Conservation (phyloP, 2,888 invertebrate genomes). For the Fabriciana adippe region DNA sequence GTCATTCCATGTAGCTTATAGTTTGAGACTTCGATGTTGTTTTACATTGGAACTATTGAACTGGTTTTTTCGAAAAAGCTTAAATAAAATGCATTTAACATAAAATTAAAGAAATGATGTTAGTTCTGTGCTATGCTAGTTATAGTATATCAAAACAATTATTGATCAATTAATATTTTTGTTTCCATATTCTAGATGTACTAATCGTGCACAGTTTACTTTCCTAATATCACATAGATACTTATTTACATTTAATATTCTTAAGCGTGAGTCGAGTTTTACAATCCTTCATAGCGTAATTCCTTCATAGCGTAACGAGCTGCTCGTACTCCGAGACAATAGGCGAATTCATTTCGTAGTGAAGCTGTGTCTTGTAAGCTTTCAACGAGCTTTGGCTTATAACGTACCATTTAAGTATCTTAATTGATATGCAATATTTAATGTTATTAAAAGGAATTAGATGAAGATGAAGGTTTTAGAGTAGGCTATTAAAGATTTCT, state of each 20-base stretch:
- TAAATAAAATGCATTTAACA: too few relatives aligned
- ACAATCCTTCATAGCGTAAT: conserved; percentile 18
- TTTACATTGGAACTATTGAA: too few relatives aligned
- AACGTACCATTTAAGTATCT: conserved; percentile 8
- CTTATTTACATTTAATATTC: conserved; percentile 8
- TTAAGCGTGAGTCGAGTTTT: conserved; percentile 5
- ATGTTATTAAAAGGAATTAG: not conserved
- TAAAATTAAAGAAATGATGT: too few relatives aligned
- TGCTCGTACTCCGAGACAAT: conserved; percentile 16
- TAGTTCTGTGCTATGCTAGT: too few relatives aligned
- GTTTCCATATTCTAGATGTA: too few relatives aligned
- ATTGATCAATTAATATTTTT: too few relatives aligned
- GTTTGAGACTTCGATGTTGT: not conserved
- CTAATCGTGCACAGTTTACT: not conserved
- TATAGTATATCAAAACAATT: too few relatives aligned
- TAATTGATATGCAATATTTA: not conserved
- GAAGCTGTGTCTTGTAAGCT: conserved; percentile 25
- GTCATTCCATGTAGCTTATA: conserved; percentile 2
- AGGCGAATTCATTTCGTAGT: conserved; percentile 24
- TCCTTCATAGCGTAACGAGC: conserved; percentile 24
- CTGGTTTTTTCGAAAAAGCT: too few relatives aligned
- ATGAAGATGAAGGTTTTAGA: too few relatives aligned
- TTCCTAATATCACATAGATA: conserved; percentile 1
- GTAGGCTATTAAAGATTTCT: too few relatives aligned
- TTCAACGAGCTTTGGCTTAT: conserved; percentile 18